Percentiles rank a stretch among this genome's conserved stretches.
These are phyloP conservation scores for zebrafish (Danio rerio) DNA, from an alignment of 2,113 vertebrate species.

Conservation along the genomic window DNA sequence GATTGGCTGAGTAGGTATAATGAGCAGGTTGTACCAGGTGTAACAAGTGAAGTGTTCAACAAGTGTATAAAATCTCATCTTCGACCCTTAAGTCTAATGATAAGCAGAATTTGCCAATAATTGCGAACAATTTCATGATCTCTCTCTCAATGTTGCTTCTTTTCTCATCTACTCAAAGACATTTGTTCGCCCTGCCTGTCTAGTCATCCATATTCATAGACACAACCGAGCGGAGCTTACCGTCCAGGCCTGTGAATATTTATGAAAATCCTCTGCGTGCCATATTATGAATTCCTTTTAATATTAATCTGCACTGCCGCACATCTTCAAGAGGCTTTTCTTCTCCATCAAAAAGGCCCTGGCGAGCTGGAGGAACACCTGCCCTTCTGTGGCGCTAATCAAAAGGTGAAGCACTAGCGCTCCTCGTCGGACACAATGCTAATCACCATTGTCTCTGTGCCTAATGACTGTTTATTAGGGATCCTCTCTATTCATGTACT, in stretches of 20 bases:
- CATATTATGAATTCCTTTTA: constrained; percentile 65
- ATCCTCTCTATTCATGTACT: neutral
- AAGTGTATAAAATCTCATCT: neutral
- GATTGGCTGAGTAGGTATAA: too few relatives aligned
- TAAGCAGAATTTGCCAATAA: neutral
- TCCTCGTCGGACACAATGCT: constrained; percentile 27
- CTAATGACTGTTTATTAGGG: constrained; percentile 52
- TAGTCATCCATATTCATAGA: constrained; percentile 65
- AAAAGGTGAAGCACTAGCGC: constrained; percentile 35
- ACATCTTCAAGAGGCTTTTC: constrained; percentile 50
- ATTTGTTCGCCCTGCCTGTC: constrained; percentile 57
- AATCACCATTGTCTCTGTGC: constrained; percentile 35
- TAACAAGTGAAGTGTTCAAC: too few relatives aligned
- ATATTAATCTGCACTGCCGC: constrained; percentile 66
- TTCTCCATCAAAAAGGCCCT: constrained; percentile 38
- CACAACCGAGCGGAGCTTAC: constrained; percentile 57
- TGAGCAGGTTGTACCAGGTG: too few relatives aligned
- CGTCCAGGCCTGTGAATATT: constrained; percentile 64
- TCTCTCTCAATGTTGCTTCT: constrained; percentile 19
- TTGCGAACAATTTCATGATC: neutral
- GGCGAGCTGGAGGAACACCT: constrained; percentile 55
- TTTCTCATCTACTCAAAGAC: constrained; percentile 33
- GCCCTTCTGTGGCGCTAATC: constrained; percentile 48
- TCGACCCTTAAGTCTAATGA: neutral
- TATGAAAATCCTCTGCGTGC: constrained; percentile 62